A percentile compares a stretch with the other conserved stretches of the same genome.
These are phyloP conservation scores for Silurus meridionalis DNA, from an alignment of 2,113 vertebrate genomes.

Conservation along the genomic window DNA sequence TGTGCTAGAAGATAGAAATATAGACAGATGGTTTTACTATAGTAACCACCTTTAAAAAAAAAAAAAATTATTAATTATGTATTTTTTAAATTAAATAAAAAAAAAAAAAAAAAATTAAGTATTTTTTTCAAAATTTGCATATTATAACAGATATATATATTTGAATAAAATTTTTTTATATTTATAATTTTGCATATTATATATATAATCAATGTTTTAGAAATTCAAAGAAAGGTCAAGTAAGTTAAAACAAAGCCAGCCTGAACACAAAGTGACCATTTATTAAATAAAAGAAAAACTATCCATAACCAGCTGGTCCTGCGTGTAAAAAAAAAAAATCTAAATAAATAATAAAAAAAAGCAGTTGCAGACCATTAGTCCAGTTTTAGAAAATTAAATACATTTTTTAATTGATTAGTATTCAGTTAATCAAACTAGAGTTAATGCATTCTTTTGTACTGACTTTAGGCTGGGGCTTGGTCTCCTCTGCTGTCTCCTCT, in stretches of 20 bases:
- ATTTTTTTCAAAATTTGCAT: too few relatives aligned
- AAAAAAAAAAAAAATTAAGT: not conserved
- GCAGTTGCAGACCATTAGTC: too few relatives aligned
- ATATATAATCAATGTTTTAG: too few relatives aligned
- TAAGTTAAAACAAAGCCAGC: not conserved
- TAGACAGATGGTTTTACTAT: too few relatives aligned
- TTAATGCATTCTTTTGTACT: not conserved
- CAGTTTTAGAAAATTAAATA: not conserved
- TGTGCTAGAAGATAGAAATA: conserved; percentile 73
- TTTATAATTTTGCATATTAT: too few relatives aligned
- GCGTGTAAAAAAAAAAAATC: not conserved
- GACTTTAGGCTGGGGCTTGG: conserved; percentile 79
- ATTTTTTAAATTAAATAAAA: too few relatives aligned
- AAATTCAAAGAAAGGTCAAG: not conserved
- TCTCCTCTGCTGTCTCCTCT: conserved; percentile 72
- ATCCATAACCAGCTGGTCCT: not conserved
- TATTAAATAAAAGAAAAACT: not conserved
- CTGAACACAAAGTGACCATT: not conserved
- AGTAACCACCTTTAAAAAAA: too few relatives aligned
- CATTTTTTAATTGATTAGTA: not conserved
- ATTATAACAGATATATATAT: too few relatives aligned
- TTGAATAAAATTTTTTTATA: too few relatives aligned
- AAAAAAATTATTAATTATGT: too few relatives aligned
- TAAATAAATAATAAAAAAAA: not conserved
- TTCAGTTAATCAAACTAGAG: not conserved